A percentile compares a stretch with the other conserved stretches of the same genome.
Evolutionary conservation across 1,140 invertebrate genomes (phyloP).

Genomic region (Galleria mellonella): DNA sequence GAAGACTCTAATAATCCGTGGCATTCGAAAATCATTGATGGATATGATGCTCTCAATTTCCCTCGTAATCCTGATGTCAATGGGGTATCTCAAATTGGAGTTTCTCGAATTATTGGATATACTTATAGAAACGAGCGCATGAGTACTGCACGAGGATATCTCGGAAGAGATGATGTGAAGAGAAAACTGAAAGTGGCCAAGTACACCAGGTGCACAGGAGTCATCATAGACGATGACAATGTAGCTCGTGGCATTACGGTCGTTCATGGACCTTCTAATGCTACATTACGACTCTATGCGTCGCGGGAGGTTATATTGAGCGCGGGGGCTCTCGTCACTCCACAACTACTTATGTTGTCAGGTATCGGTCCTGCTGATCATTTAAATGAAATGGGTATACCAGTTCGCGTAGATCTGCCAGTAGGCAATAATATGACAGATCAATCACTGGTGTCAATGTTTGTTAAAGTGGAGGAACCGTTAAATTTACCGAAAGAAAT

Average conservation of each 20-base stretch:
- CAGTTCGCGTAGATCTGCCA: constrained; percentile 76
- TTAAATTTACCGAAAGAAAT: too few species aligned
- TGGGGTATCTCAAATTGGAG: constrained; percentile 73
- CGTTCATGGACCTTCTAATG: neutral
- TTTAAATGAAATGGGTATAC: constrained; percentile 70
- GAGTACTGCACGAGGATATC: constrained; percentile 31
- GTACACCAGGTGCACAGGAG: constrained; percentile 78
- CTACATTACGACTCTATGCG: constrained; percentile 50
- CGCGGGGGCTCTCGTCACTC: constrained; percentile 81
- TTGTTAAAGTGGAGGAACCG: constrained; percentile 51
- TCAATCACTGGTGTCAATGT: constrained; percentile 73
- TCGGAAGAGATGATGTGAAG: constrained; percentile 62
- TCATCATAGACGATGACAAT: constrained; percentile 83
- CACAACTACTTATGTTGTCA: constrained; percentile 83
- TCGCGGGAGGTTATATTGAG: constrained; percentile 82
- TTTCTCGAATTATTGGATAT: constrained; percentile 37
- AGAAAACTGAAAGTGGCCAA: constrained; percentile 81
- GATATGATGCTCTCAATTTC: constrained; percentile 60
- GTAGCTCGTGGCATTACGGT: constrained; percentile 78
- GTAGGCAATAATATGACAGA: constrained; percentile 87
- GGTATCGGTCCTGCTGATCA: constrained; percentile 81
- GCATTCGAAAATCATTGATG: constrained; percentile 67
- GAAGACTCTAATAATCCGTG: constrained; percentile 72
- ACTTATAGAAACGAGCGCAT: constrained; percentile 31
- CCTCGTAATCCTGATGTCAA: constrained; percentile 72